Percentiles rank a stretch among this genome's conserved stretches.
phyloP scores from a whole-genome alignment of 2,888 invertebrate genomes.

The Invenusta paracnida region DNA sequence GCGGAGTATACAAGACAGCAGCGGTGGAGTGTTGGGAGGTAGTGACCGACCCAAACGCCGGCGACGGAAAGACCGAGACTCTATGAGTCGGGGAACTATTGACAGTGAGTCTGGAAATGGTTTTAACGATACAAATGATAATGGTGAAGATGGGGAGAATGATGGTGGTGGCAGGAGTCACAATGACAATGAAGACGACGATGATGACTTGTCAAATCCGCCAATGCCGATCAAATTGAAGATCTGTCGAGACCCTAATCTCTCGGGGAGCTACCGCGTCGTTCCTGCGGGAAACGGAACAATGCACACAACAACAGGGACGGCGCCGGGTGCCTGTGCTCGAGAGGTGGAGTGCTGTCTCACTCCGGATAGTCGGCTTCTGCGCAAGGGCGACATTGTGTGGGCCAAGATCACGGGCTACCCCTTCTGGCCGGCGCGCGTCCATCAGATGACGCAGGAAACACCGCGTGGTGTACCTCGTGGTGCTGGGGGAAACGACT shows the following conservation, averaged over 20 bases:
- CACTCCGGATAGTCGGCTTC: neutral
- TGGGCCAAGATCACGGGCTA: conserved; percentile 32
- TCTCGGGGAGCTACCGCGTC: neutral
- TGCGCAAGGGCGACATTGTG: conserved; percentile 15
- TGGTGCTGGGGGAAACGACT: neutral
- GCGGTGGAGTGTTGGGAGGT: neutral
- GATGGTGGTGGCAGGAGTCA: no score
- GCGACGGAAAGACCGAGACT: neutral
- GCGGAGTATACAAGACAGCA: neutral
- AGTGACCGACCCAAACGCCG: neutral
- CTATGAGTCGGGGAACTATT: neutral
- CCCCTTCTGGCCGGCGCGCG: conserved; percentile 16
- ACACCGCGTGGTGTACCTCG: neutral
- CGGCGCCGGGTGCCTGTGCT: neutral
- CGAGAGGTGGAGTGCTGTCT: conserved; percentile 16
- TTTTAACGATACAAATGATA: neutral
- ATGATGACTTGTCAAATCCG: neutral
- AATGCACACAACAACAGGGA: neutral
- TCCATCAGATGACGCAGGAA: conserved; percentile 1
- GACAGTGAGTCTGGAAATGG: neutral
- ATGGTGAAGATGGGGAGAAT: neutral
- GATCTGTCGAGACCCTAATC: neutral
- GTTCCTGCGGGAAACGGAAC: neutral
- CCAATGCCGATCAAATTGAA: conserved; percentile 6
- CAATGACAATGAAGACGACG: neutral